A percentile compares a stretch with the other conserved stretches of the same genome.
Evolutionary conservation across 2,797 vertebrate species (phyloP).

Genomic region (Oceanodroma leucorhoa): DNA sequence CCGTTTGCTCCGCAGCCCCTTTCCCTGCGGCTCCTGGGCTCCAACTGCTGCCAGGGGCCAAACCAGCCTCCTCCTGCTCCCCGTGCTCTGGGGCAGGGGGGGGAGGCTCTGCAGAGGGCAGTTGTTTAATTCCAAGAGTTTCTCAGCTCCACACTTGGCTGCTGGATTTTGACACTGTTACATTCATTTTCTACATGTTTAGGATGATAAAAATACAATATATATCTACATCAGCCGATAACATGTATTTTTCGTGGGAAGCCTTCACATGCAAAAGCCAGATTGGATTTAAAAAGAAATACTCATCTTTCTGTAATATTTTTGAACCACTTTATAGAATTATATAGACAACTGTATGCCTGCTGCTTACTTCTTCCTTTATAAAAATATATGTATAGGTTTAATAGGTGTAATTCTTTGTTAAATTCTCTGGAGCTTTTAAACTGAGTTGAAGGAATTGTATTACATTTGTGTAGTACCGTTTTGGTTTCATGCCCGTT

Average conservation of each 20-base stretch:
- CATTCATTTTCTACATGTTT: background rate
- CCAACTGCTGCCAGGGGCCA: background rate
- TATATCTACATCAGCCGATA: background rate
- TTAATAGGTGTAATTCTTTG: conserved; percentile 27
- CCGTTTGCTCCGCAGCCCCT: background rate
- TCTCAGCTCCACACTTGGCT: background rate
- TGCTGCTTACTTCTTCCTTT: conserved; percentile 32
- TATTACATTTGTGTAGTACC: background rate
- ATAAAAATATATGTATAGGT: background rate
- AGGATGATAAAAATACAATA: background rate
- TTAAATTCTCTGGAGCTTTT: conserved; percentile 17
- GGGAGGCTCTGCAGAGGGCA: background rate
- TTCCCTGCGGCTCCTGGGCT: background rate
- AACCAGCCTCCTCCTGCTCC: background rate
- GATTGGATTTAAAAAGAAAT: background rate
- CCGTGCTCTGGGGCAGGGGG: background rate
- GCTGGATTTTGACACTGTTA: background rate
- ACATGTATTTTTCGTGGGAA: background rate
- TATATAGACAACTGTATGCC: background rate
- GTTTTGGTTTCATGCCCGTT: conserved; percentile 5
- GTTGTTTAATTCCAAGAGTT: background rate
- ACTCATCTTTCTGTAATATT: background rate
- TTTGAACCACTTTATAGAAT: background rate
- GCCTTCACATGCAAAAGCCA: background rate
- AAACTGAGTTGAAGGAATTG: background rate